phyloP scores from a whole-genome alignment of 2,888 invertebrate genomes.

The Drosophila austrosaltans region DNA sequence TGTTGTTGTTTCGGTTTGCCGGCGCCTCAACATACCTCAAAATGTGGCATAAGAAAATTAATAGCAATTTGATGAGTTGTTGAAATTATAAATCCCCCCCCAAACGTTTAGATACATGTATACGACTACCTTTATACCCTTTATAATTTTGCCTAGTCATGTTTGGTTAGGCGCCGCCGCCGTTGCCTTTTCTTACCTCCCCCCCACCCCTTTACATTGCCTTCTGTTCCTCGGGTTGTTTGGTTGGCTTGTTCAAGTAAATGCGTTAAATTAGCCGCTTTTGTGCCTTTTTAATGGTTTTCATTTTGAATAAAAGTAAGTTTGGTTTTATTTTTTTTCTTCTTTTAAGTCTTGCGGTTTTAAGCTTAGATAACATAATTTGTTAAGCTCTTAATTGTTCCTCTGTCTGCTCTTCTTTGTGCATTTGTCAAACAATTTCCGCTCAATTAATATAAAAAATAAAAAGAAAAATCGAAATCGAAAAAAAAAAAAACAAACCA shows the following conservation, averaged over 20 bases:
- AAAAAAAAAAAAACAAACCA: slow-evolving; percentile 1
- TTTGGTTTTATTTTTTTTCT: slow-evolving; percentile 15
- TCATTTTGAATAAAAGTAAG: not conserved
- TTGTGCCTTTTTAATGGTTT: slow-evolving; percentile 56
- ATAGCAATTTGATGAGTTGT: slow-evolving; percentile 78
- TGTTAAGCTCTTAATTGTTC: slow-evolving; percentile 15
- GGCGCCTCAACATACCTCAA: slow-evolving; percentile 57
- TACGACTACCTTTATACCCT: slow-evolving; percentile 1
- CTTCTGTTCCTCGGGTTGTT: not conserved
- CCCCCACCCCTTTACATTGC: slow-evolving; percentile 17
- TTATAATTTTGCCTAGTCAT: slow-evolving; percentile 56
- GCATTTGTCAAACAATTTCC: slow-evolving; percentile 61
- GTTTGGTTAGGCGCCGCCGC: slow-evolving; percentile 57
- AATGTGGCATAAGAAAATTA: slow-evolving; percentile 60
- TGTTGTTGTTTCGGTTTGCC: slow-evolving; percentile 21
- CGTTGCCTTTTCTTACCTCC: slow-evolving; percentile 14
- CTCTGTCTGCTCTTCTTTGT: slow-evolving; percentile 2
- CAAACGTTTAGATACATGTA: not conserved
- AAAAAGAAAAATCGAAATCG: slow-evolving; percentile 21
- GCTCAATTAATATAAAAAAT: slow-evolving; percentile 60
- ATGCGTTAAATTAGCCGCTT: slow-evolving; percentile 80
- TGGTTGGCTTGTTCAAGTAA: slow-evolving; percentile 45
- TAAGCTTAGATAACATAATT: slow-evolving; percentile 41
- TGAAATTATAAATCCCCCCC: slow-evolving; percentile 68
- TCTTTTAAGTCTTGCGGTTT: slow-evolving; percentile 43